Base-by-base conservation (phyloP, 2,113 vertebrate species). In the Thryonomys swinderianus region DNA sequence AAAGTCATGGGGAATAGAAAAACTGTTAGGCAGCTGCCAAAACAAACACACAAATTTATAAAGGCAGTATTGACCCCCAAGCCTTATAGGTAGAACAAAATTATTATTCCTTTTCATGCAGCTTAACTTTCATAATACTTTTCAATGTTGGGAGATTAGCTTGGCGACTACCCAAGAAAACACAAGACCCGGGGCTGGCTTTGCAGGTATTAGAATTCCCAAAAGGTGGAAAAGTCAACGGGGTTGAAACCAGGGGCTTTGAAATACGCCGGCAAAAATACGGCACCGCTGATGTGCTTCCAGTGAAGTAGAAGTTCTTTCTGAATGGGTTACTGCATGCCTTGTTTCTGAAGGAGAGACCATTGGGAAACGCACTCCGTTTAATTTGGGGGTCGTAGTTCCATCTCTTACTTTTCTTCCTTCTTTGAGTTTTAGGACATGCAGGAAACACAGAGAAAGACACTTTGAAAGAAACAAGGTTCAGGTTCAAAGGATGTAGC, bases 61-160 rank as follows among this genome's bases (percentile, higher is more conserved):
- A 83, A 94, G 95, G 94, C 93, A 96, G 95, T 93, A 96, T 90
- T 98, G 98, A 98, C 96, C 95, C 95, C 96, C 93, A 88, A 90
- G 66, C 48, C 80, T 93, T 76, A 64, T 2, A 84, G 94, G 53
- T 88, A 96, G 94, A 93, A 91, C 51, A 91, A 90, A 97, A 95
- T 98, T 74, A 96, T 96, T 91, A 94, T 97, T 95, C 96, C 96
- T 97, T 98, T 96, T 96, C 94, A 96, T 93, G 81, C 91, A 96
- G 94, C 95, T 96, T 96, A 76, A 94, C 95, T 96, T 94, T 94
- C 97, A 96, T 34, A 92, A 94, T 73, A 89, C 97, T 95, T 96
- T 96, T 88, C 95, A 91, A 67, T 96, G 96, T 94, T 87, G 94
- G 88, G 64, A 98, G 91, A 97, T 98, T 96, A 97, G 95, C 92